phyloP scores from a whole-genome alignment of 2,888 invertebrate genomes.

The Ophonus ardosiacus region DNA sequence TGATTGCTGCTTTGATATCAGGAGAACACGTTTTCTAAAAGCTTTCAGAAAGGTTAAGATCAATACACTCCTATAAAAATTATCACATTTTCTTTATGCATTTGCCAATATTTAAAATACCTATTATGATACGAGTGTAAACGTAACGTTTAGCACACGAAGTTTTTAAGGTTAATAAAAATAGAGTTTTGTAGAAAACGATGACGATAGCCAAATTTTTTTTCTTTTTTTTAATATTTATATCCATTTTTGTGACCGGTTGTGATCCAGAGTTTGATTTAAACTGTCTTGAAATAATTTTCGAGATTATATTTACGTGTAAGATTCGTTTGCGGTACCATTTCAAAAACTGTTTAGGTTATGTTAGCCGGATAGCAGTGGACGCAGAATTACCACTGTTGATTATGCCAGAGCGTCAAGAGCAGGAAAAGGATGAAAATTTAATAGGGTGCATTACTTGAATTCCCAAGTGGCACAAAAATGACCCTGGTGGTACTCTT shows the following conservation, averaged over 20 bases:
- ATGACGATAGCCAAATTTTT: too few relatives aligned
- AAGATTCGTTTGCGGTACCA: not conserved
- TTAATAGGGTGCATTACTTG: not conserved
- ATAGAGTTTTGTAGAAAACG: too few relatives aligned
- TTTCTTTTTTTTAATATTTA: too few relatives aligned
- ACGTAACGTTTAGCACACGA: too few relatives aligned
- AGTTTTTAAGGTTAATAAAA: too few relatives aligned
- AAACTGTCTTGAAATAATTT: not conserved
- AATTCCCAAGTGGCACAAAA: too few relatives aligned
- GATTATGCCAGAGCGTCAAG: not conserved
- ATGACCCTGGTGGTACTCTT: too few relatives aligned
- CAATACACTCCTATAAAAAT: not conserved
- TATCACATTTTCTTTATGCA: not conserved
- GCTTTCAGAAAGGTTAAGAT: not conserved
- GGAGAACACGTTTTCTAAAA: slow-evolving; percentile 10
- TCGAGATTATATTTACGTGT: not conserved
- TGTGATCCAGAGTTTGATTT: too few relatives aligned
- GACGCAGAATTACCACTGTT: not conserved
- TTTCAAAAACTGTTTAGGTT: not conserved
- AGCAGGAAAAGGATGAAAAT: not conserved
- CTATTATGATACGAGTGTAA: too few relatives aligned
- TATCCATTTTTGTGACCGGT: too few relatives aligned
- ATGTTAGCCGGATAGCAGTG: not conserved
- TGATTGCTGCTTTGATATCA: slow-evolving; percentile 39
- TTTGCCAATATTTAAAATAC: not conserved